Percentiles rank a stretch among this genome's conserved stretches.
These are phyloP conservation scores for Oncopodura yosiiana DNA, from an alignment of 1,140 invertebrate species.

Conservation along the genomic window DNA sequence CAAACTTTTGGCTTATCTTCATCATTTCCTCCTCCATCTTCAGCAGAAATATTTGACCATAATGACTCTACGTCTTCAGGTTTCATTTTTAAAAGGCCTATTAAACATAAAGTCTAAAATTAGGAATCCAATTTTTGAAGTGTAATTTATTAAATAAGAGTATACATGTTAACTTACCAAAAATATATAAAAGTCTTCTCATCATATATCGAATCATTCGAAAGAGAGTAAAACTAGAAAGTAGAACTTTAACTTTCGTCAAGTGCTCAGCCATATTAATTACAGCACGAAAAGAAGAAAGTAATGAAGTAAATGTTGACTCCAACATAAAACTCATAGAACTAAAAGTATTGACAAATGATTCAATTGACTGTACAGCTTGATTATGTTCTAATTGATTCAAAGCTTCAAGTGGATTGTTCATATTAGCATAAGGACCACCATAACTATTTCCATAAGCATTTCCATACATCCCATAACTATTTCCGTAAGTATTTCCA, in stretches of 20 bases:
- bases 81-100: slow-evolving; percentile 34
- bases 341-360: slow-evolving; percentile 77
- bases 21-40: too few species aligned
- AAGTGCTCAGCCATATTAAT: slow-evolving; percentile 92
- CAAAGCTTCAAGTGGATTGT: slow-evolving; percentile 62
- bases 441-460: slow-evolving; percentile 25
- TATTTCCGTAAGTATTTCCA: slow-evolving; percentile 37
- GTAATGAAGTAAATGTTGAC: slow-evolving; percentile 87
- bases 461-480: slow-evolving; percentile 35
- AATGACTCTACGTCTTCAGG: slow-evolving; percentile 31
- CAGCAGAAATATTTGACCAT: slow-evolving; percentile 18
- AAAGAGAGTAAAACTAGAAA: slow-evolving; percentile 72
- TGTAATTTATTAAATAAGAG: neutral
- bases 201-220: slow-evolving; percentile 68
- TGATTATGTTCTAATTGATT: slow-evolving; percentile 79
- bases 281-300: slow-evolving; percentile 88
- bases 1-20: slow-evolving; percentile 39
- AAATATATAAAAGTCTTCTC: slow-evolving; percentile 55
- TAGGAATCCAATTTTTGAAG: neutral
- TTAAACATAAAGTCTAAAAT: slow-evolving; percentile 1
- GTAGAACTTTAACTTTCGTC: slow-evolving; percentile 67
- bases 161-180: slow-evolving; percentile 47
- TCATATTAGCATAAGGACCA: slow-evolving; percentile 38
- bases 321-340: slow-evolving; percentile 94
- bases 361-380: slow-evolving; percentile 89